Evolutionary conservation across 2,797 vertebrate genomes (phyloP), one percentile per base, ranked within the genome.

Genomic region (Simalia tracyae): DNA sequence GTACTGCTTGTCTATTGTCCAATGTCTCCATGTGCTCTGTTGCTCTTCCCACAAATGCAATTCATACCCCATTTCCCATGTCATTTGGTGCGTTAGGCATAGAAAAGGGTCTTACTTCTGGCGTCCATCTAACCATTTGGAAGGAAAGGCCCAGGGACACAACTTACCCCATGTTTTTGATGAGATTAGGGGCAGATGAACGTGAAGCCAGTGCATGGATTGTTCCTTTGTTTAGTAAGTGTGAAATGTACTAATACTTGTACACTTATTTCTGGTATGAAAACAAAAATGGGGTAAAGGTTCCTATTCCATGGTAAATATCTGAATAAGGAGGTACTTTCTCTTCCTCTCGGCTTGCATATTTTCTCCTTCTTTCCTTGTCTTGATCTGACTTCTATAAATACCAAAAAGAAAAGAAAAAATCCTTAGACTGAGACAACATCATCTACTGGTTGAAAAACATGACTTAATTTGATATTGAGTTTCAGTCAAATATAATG

Each of bases 401-500:
- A 81, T 26, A 31, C 4, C 42, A 11, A 22, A 10, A 46, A 19
- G 36, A 6, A 1, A 24, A 46, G 4, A 90, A 60, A 3, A 42
- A 14, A 63, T 7, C 26, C 72, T 60, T 90, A n/a, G 17, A 90
- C 42, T n/a, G 15, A 28, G 31, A 4, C 14, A 59, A 11, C 3
- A 7, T 60, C 22, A 36, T n/a, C 26, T 81, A 46, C 24, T 5
- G 59, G 24, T 46, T 81, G 31, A 88, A 66, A 89, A 66, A 56
- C 46, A 54, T 28, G 28, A 9, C 46, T 12, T 84, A 26, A 42
- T 84, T 85, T 66, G 46, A 56, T 31, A 87, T 36, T 57, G 86
- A 90, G 63, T 10, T 92, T 54, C 46, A 66, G 12, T 1, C 87
- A 89, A 89, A 90, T 61, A 60, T 84, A 92, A 87, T 68, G 28